A percentile compares a stretch with the other conserved stretches of the same genome.
Evolutionary conservation across 2,113 vertebrate genomes (phyloP).

Genomic region (Mobula birostris): DNA sequence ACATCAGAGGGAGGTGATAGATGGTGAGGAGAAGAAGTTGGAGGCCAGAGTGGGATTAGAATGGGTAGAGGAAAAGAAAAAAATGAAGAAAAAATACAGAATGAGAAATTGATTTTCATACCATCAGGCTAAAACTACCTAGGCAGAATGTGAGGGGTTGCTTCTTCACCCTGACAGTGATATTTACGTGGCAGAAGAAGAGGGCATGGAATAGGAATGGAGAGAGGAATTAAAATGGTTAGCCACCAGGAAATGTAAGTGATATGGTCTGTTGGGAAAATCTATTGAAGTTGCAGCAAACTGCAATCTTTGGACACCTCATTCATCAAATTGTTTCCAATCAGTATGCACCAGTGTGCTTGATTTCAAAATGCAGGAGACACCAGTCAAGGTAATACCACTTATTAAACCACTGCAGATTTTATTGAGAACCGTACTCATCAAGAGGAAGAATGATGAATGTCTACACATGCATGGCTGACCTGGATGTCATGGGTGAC

Average conservation of each 20-base stretch:
- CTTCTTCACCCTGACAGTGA: too few relatives aligned
- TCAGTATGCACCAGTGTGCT: conserved; percentile 28
- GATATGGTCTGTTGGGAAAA: not conserved
- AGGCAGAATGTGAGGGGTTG: too few relatives aligned
- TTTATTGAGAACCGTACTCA: not conserved
- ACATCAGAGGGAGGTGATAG: too few relatives aligned
- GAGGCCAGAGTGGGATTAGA: too few relatives aligned
- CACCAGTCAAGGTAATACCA: not conserved
- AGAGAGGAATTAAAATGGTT: too few relatives aligned
- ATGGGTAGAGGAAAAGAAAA: too few relatives aligned
- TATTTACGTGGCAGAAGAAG: too few relatives aligned
- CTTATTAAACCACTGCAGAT: not conserved
- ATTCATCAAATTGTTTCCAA: conserved; percentile 17
- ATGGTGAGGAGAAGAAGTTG: too few relatives aligned
- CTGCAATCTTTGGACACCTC: not conserved
- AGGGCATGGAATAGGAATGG: too few relatives aligned
- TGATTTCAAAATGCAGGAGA: not conserved
- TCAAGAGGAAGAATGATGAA: not conserved
- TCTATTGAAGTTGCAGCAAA: not conserved
- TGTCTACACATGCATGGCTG: not conserved
- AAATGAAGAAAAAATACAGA: too few relatives aligned
- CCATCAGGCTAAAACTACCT: too few relatives aligned
- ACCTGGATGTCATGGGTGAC: not conserved
- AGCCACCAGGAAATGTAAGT: not conserved
- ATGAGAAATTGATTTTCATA: too few relatives aligned